Evolutionary conservation across 2,113 vertebrate genomes (phyloP).

Genomic region (western clawed frog (Xenopus tropicalis)): DNA sequence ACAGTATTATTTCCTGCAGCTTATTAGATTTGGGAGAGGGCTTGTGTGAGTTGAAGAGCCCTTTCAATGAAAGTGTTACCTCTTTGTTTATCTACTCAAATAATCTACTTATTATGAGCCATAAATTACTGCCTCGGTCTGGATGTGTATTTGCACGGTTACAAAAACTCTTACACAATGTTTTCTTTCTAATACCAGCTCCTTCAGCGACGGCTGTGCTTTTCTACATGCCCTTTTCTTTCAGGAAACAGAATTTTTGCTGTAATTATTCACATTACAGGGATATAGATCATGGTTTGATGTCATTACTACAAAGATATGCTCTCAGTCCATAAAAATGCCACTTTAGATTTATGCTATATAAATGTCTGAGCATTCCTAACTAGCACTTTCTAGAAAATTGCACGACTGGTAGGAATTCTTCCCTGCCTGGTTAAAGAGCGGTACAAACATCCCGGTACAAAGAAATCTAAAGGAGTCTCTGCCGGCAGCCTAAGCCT

Average conservation of each 20-base stretch:
- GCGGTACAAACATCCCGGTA: not conserved
- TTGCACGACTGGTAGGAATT: constrained; percentile 2
- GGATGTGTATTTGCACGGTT: not conserved
- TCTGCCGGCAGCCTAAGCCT: not conserved
- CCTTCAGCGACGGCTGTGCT: not conserved
- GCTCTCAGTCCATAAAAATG: constrained; percentile 46
- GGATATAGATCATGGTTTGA: constrained; percentile 46
- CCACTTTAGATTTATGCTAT: constrained; percentile 44
- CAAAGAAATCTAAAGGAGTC: not conserved
- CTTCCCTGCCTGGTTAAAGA: not conserved
- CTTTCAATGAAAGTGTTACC: not conserved
- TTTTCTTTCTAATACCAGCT: constrained; percentile 24
- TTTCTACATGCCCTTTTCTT: constrained; percentile 30
- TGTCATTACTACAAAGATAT: constrained; percentile 47
- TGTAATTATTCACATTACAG: constrained; percentile 47
- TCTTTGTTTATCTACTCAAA: not conserved
- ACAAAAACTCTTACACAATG: constrained; percentile 18
- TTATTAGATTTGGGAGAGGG: not conserved
- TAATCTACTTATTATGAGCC: constrained; percentile 7
- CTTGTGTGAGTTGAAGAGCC: not conserved
- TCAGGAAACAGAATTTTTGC: constrained; percentile 44
- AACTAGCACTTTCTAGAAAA: constrained; percentile 16
- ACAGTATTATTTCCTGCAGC: too few species aligned
- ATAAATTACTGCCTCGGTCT: not conserved
- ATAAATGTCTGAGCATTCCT: constrained; percentile 41